Base-by-base conservation (phyloP, 2,797 vertebrate genomes). In the Gambusia yucatana region DNA sequence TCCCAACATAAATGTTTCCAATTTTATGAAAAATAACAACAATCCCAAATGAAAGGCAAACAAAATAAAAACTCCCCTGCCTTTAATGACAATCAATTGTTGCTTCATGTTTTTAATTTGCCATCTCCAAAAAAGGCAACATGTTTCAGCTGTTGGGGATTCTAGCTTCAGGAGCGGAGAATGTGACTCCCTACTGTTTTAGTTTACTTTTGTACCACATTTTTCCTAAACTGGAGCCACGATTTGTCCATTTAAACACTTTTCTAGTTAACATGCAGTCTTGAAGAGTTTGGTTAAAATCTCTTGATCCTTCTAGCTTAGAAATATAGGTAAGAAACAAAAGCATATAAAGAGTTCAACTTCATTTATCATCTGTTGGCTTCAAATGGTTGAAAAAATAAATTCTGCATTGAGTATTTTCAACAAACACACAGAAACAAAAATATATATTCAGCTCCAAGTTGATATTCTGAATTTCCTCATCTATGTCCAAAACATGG, bases 11-110 rank as follows among this genome's bases (percentile, higher is more conserved):
- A 73, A 59, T 77, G 65, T 48, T 77, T 73, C 76, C 39, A 85
- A 72, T 83, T 81, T 77, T 4, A 84, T 44, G 83, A 90, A 91
- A 89, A 88, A 50, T 5, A 86, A 91, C 77, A 85, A 77, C 72
- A 22, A 88, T 77, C 46, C 48, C 33, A 77, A 73, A 79, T 59
- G 82, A 75, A 47, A 80, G 71, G 75, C 43, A 52, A 88, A 73
- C 59, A 72, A 39, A 77, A 76, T 59, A 43, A 78, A 87, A 75
- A 44, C 3, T 14, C 4, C 44, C 83, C 79, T 80, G n/a, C 11
- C 57, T 86, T 83, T 71, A 72, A 81, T 85, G 57, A 43, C 0
- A n/a, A 28, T 78, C 17, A 50, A 41, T 72, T 59, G 67, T 30
- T 76, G 14, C 39, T 43, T 52, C 10, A 83, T 84, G 8, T 76